Base-by-base conservation (phyloP, 2,888 invertebrate genomes). In the Pharmacophagus antenor region DNA sequence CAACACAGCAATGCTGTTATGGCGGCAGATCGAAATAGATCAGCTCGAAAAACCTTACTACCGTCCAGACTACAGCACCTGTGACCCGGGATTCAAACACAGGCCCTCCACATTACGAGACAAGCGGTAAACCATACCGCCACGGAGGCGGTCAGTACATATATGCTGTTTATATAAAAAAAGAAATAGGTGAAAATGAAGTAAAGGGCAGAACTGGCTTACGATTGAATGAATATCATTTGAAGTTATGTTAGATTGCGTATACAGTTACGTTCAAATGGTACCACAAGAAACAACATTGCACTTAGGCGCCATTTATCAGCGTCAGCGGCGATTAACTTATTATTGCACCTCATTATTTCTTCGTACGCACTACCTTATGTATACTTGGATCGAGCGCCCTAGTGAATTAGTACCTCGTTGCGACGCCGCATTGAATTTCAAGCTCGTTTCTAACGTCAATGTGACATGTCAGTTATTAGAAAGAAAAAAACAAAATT, bases 331-430 rank as follows among this genome's bases (percentile, higher is more conserved):
- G 23, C 51, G 51, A 56, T 61, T 61, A 61, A 61, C 60, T 56
- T 61, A 61, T 56, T 56, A 61, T 56, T 56, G 52, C 21, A 37
- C 47, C 60, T 61, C 56, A 56, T 61, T 58, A 58, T 51, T 61
- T 56, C 50, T 55, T 31, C 22, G 59, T 46, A 22, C 37, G 20
- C 37, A 50, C 51, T 49, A 5, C 23, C 44, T 15, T 44, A 51
- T 53, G 20, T 12, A 22, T 46, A 58, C 18, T 46, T 31, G 18
- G n/a, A 41, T 23, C 15, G 23, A 44, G 21, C 27, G 12, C 46
- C 12, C 22, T 23, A 18, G 51, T 41, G 58, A 42, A 37, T 52
- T 51, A 37, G 23, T 46, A 58, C 37, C 46, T 37, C 46, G 37
- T 23, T 55, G 50, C 17, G 42, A 59, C n/a, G 15, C n/a, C n/a